Conservation (phyloP, 2,888 invertebrate species). For the Drosophila limbata region DNA sequence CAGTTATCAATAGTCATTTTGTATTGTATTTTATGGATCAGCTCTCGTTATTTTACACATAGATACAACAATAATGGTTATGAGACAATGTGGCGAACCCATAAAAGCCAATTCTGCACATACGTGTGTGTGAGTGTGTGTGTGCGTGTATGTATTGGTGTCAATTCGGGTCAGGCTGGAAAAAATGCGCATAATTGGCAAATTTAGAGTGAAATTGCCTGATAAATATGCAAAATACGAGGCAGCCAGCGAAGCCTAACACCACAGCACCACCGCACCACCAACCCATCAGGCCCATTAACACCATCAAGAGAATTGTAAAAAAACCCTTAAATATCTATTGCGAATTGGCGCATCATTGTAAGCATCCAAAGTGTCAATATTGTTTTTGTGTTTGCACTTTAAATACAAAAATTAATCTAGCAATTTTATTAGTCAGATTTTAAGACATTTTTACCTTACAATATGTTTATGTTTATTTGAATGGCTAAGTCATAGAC, state of each 20-base stretch:
- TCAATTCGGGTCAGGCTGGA: conserved; percentile 71
- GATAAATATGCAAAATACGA: conserved; percentile 72
- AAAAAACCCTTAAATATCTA: conserved; percentile 6
- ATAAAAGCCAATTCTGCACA: conserved; percentile 51
- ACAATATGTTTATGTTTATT: background rate
- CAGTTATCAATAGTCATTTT: background rate
- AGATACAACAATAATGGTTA: conserved; percentile 48
- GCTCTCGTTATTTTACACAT: conserved; percentile 50
- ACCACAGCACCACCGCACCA: background rate
- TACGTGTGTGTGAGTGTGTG: conserved; percentile 12
- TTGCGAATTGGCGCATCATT: conserved; percentile 22
- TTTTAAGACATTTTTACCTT: background rate
- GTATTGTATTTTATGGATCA: conserved; percentile 14
- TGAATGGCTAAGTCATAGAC: conserved; percentile 13
- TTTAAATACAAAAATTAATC: background rate
- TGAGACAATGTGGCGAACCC: conserved; percentile 68
- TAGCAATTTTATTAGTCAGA: background rate
- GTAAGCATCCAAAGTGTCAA: conserved; percentile 17
- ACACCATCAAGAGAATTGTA: conserved; percentile 4
- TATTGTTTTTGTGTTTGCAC: conserved; percentile 19
- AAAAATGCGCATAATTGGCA: conserved; percentile 80
- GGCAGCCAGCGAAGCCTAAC: conserved; percentile 22
- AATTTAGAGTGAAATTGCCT: conserved; percentile 75
- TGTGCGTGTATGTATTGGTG: conserved; percentile 41
- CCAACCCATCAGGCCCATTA: background rate